Base-by-base conservation (phyloP, 1,140 invertebrate genomes). In the Prorops nasuta region DNA sequence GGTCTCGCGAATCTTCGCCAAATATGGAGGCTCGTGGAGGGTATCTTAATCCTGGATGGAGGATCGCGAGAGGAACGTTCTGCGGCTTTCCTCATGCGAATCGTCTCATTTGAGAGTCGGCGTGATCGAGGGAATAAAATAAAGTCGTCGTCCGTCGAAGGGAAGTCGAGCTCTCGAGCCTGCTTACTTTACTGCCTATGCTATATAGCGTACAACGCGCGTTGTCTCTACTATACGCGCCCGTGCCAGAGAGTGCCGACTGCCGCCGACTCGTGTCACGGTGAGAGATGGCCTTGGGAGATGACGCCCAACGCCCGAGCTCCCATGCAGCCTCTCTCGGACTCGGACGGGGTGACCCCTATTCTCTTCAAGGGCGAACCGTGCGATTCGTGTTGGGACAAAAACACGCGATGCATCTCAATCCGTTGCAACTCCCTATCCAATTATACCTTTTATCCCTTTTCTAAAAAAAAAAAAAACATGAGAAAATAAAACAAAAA, bases 211-310 rank as follows among this genome's bases (percentile, higher is more conserved):
- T n/a, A n/a, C n/a, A n/a, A n/a, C n/a, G n/a, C n/a, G n/a, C n/a
- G n/a, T n/a, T n/a, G n/a, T n/a, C n/a, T n/a, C n/a, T n/a, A n/a
- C n/a, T n/a, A n/a, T n/a, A n/a, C n/a, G n/a, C n/a, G n/a, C n/a
- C n/a, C n/a, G n/a, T n/a, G n/a, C n/a, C n/a, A n/a, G n/a, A n/a
- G n/a, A n/a, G n/a, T n/a, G n/a, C n/a, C n/a, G n/a, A n/a, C n/a
- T n/a, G n/a, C n/a, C 24, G 10, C 4, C 4, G 22, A 22, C 37
- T 35, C 46, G 40, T 48, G 57, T 68, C 55, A 56, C 43, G 47
- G 46, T 44, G 54, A n/a, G 44, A 65, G 69, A 73, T 73, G 69
- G 64, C 72, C 71, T 75, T 74, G 70, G 51, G 48, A 73, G 67
- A 71, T 73, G 60, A 61, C 51, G 51, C 54, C 44, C n/a, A n/a